Base-by-base conservation (phyloP, 2,113 vertebrate genomes). In the Mus spicilegus region DNA sequence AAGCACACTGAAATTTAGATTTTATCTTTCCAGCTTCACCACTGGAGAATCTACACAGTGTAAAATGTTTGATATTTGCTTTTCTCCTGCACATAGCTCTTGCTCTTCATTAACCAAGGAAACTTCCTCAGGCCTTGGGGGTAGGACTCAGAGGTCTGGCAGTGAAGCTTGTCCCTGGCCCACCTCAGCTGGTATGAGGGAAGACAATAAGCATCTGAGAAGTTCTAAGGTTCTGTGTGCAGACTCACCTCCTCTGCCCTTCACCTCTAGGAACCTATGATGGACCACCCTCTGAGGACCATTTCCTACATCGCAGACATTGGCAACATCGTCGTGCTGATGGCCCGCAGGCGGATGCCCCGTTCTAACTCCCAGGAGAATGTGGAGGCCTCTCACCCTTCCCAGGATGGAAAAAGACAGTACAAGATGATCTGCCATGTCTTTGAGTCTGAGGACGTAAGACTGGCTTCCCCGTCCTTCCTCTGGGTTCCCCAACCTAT, bases 381-480 rank as follows among this genome's bases (percentile, higher is more conserved):
- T 0, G 98, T 99, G 97, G 99, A 99, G 96, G 99, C 99, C 5
- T 99, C 99, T 77, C 99, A 99, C 91, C 99, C 99, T 0, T 99
- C 98, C 84, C 99, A 99, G 95, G 99, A 99, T 0, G 99, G 99
- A 97, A 99, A 99, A 97, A 98, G 99, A 19, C 99, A 99, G 98
- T 99, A 99, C 98, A 99, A 99, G 99, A 99, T 99, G 99, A 99
- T 99, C 98, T 99, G 99, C 98, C 99, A 99, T 11, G 99, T 99
- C 88, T 99, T 99, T 96, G 99, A 99, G 97, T 99, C 99, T 72
- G 99, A 99, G 96, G 99, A 99, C 72, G 99, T 99, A 99, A 99
- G 99, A 89, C 89, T 76, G 94, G 69, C 96, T 96, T 73, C 77
- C 76, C 36, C 42, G 2, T 26, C 95, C 20, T 95, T 30, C 67